A percentile compares a stretch with the other conserved stretches of the same genome.
Evolutionary conservation across 2,113 vertebrate genomes (phyloP).

Genomic region (Cairina moschata): DNA sequence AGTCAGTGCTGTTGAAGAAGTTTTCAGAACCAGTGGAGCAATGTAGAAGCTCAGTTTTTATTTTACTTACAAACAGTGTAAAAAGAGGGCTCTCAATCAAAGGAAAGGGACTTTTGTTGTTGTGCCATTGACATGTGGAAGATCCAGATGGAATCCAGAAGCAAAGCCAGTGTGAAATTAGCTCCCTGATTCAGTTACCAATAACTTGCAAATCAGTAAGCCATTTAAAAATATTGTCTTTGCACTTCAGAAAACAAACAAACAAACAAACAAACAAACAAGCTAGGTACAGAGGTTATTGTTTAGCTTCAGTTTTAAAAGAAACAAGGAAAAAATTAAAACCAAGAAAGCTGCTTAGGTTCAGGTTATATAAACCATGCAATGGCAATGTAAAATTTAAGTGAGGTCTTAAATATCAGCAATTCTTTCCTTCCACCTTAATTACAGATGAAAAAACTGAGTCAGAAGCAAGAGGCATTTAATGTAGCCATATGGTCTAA

Average conservation of each 20-base stretch:
- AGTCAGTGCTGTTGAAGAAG: neutral
- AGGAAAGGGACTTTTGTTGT: neutral
- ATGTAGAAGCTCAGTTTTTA: neutral
- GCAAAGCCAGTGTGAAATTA: neutral
- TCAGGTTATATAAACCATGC: neutral
- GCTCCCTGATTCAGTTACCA: neutral
- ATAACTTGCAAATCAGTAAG: neutral
- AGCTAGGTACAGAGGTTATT: neutral
- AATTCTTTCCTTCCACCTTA: neutral
- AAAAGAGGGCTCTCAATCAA: neutral
- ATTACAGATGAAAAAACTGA: neutral
- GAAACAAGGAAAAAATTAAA: neutral
- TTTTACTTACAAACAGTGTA: neutral
- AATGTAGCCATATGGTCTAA: neutral
- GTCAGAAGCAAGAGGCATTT: neutral
- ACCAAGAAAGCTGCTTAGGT: neutral
- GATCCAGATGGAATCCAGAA: neutral
- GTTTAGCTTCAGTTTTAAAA: neutral
- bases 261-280: neutral
- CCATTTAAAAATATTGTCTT: neutral
- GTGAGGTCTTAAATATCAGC: neutral
- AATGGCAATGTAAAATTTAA: neutral
- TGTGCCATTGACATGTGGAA: neutral
- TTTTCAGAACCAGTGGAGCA: neutral
- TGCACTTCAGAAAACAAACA: neutral